These are phyloP conservation scores for Tragelaphus imberbis DNA, from an alignment of 2,113 vertebrate species.

Conservation along the genomic window DNA sequence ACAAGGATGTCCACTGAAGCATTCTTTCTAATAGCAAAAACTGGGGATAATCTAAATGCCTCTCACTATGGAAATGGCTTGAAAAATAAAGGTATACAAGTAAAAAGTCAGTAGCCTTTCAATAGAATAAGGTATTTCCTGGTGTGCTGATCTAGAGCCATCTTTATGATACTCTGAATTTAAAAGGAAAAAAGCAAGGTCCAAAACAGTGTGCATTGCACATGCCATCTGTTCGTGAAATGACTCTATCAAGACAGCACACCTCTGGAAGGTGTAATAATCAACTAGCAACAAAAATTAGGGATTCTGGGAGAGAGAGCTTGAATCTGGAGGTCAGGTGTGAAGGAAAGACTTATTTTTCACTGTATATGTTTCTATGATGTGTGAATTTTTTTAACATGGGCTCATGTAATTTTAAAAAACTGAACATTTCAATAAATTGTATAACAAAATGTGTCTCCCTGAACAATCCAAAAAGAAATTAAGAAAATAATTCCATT, in stretches of 20 bases:
- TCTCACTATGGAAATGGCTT: background rate
- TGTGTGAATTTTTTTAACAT: background rate
- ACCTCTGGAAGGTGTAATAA: background rate
- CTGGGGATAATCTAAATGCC: background rate
- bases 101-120: background rate
- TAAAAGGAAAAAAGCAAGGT: background rate
- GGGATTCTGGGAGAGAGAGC: background rate
- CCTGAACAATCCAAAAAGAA: background rate
- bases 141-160: background rate
- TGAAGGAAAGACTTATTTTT: background rate
- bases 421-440: constrained; percentile 1
- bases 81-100: background rate
- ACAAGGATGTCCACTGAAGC: background rate
- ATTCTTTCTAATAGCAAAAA: background rate
- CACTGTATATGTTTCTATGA: background rate
- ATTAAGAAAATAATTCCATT: background rate
- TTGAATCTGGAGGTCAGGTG: background rate
- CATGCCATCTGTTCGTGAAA: background rate
- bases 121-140: background rate
- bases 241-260: background rate
- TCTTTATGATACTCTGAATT: background rate
- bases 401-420: background rate
- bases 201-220: too few relatives aligned
- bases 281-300: background rate
- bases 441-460: background rate